Evolutionary conservation across 2,888 invertebrate genomes (phyloP).

Genomic region (Scaptomyza reducta): DNA sequence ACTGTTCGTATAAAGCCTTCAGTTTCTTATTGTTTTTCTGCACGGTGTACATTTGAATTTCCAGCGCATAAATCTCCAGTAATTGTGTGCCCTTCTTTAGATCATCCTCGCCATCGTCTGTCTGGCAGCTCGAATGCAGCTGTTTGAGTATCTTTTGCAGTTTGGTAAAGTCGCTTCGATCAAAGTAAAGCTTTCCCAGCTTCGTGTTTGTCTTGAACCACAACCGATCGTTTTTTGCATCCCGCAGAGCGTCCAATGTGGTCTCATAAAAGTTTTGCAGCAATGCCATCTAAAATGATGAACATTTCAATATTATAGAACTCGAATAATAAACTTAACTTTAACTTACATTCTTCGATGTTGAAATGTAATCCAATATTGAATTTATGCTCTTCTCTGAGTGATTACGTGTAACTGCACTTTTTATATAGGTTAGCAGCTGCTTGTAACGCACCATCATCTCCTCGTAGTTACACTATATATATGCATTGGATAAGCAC

Average conservation of each 20-base stretch:
- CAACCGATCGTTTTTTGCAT: conserved; percentile 98
- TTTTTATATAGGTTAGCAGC: conserved; percentile 98
- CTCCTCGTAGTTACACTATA: conserved; percentile 94
- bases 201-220: conserved; percentile 99
- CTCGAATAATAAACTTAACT: neutral
- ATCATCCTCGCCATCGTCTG: conserved; percentile 98
- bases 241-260: conserved; percentile 95
- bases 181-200: conserved; percentile 98
- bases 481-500: conserved; percentile 81
- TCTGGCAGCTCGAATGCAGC: conserved; percentile 98
- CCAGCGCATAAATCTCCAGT: conserved; percentile 98
- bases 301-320: neutral
- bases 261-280: conserved; percentile 99
- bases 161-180: conserved; percentile 96
- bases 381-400: conserved; percentile 99
- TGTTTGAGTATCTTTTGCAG: conserved; percentile 98
- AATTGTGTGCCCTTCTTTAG: conserved; percentile 98
- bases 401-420: conserved; percentile 99
- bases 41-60: conserved; percentile 99
- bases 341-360: conserved; percentile 95
- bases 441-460: conserved; percentile 99
- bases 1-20: conserved; percentile 98
- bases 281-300: conserved; percentile 92
- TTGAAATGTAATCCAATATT: conserved; percentile 99
- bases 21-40: conserved; percentile 99